A percentile compares a stretch with the other conserved stretches of the same genome.
phyloP scores from a whole-genome alignment of 2,888 invertebrate species.

The Sphinx pinastri region DNA sequence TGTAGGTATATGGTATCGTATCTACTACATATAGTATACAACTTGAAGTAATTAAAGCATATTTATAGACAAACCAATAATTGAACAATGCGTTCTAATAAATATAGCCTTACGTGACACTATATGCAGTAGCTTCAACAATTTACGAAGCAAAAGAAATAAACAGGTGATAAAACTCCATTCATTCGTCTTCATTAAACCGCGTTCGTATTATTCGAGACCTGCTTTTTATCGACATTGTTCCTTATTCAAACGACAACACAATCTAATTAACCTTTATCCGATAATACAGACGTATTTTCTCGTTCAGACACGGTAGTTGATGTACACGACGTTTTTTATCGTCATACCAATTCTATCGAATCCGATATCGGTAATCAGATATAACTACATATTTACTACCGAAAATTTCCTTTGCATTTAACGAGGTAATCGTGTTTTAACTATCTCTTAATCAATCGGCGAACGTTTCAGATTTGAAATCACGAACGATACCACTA shows the following conservation, averaged over 20 bases:
- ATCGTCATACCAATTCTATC: conserved; percentile 1
- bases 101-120: conserved; percentile 13
- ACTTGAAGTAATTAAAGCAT: background rate
- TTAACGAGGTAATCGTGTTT: conserved; percentile 19
- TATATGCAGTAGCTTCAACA: background rate
- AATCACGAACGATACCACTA: conserved; percentile 4
- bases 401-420: conserved; percentile 12
- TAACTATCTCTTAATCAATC: background rate
- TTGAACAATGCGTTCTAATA: background rate
- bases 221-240: conserved; percentile 21
- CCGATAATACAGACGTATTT: background rate
- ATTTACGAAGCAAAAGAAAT: conserved; percentile 25
- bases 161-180: conserved; percentile 27
- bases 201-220: background rate
- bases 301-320: background rate
- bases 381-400: background rate
- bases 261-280: conserved; percentile 12
- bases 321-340: background rate
- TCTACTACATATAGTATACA: background rate
- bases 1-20: too few species aligned
- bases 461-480: background rate
- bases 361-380: background rate
- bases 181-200: conserved; percentile 28
- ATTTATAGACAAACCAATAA: background rate
- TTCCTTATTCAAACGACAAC: conserved; percentile 5